Percentiles rank a stretch among this genome's conserved stretches.
phyloP scores from a whole-genome alignment of 23 tunicate species.

The Aplidium turbinatum region DNA sequence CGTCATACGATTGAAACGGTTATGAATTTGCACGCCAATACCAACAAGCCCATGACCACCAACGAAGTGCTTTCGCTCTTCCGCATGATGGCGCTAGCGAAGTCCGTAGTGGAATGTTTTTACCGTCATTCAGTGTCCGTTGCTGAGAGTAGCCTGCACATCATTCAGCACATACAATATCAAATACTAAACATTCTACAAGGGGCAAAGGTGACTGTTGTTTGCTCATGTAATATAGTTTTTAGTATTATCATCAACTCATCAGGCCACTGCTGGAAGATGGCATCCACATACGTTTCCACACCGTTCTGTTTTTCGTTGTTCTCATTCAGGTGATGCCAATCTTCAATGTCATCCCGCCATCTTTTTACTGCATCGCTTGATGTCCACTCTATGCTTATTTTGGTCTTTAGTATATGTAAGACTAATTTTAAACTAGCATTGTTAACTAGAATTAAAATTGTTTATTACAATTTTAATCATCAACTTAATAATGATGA shows the following conservation, averaged over 20 bases:
- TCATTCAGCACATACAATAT: constrained; percentile 71
- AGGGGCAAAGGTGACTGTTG: constrained; percentile 54
- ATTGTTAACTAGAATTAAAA: neutral
- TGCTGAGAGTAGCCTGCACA: constrained; percentile 45
- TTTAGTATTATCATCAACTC: neutral
- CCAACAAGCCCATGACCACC: constrained; percentile 74
- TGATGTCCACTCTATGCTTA: too few relatives aligned
- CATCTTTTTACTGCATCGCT: too few relatives aligned
- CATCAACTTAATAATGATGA: too few relatives aligned
- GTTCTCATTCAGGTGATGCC: too few relatives aligned
- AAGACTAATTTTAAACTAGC: too few relatives aligned
- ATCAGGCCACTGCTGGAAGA: too few relatives aligned
- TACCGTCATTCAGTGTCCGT: constrained; percentile 46
- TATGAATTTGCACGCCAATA: constrained; percentile 65
- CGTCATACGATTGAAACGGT: constrained; percentile 54
- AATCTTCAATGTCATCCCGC: too few relatives aligned
- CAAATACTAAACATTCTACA: constrained; percentile 60
- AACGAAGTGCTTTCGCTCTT: constrained; percentile 72
- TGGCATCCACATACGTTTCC: too few relatives aligned
- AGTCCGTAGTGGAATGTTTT: constrained; percentile 64
- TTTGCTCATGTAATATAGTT: neutral
- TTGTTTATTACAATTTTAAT: too few relatives aligned
- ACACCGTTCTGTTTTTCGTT: too few relatives aligned
- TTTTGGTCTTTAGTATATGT: too few relatives aligned
- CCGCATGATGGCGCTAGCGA: constrained; percentile 75